phyloP scores from a whole-genome alignment of 2,888 invertebrate species.

The Ophion obscuratus region DNA sequence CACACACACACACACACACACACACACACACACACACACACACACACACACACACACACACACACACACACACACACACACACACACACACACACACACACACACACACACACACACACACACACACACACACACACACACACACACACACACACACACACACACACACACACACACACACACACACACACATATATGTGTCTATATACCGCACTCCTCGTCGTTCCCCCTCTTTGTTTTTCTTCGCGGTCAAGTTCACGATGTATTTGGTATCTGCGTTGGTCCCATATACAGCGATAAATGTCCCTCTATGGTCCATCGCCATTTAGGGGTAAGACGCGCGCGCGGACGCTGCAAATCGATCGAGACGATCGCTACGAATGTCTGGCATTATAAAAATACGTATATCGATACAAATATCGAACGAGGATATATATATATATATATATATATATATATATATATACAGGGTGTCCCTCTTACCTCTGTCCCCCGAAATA shows the following conservation, averaged over 20 bases:
- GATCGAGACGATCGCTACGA: constrained; percentile 16
- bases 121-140: not conserved
- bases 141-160: not conserved
- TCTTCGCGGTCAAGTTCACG: constrained; percentile 74
- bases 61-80: too few species aligned
- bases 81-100: not conserved
- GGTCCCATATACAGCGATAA: constrained; percentile 82
- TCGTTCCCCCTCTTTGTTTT: constrained; percentile 75
- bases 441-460: constrained; percentile 37
- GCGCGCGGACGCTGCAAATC: constrained; percentile 66
- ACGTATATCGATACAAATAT: not conserved
- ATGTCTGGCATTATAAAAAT: constrained; percentile 3
- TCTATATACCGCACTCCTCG: not conserved
- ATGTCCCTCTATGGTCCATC: constrained; percentile 81
- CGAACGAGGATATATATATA: not conserved
- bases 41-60: too few species aligned
- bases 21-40: too few species aligned
- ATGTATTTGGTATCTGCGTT: constrained; percentile 80
- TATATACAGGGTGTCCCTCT: not conserved
- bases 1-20: too few species aligned
- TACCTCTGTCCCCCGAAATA: too few species aligned
- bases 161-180: not conserved
- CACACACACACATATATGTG: not conserved
- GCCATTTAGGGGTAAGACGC: constrained; percentile 77
- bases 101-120: not conserved